A percentile compares a stretch with the other conserved stretches of the same genome.
phyloP scores from a whole-genome alignment of 2,113 vertebrate species.

The Hippopotamus amphibius region DNA sequence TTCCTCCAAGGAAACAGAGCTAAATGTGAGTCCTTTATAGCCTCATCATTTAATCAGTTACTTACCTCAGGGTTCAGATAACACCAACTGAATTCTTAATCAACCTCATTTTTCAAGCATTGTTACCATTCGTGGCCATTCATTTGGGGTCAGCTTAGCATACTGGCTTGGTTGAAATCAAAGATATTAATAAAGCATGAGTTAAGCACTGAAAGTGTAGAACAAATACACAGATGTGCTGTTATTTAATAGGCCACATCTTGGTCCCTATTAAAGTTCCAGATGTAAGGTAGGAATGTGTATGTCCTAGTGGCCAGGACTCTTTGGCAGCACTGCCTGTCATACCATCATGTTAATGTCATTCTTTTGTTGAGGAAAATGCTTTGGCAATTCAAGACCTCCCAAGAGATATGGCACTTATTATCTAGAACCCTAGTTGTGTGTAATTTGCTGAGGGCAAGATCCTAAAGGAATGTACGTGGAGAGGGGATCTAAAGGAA shows the following conservation, averaged over 20 bases:
- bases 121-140: not conserved
- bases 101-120: not conserved
- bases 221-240: not conserved
- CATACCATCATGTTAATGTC: not conserved
- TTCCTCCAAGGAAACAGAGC: constrained; percentile 38
- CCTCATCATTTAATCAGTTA: constrained; percentile 71
- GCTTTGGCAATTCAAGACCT: not conserved
- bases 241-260: not conserved
- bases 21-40: constrained; percentile 28
- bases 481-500: not conserved
- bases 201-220: not conserved
- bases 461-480: not conserved
- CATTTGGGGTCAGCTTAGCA: not conserved
- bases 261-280: not conserved
- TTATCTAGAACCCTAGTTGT: not conserved
- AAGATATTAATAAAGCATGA: not conserved
- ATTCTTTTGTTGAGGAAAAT: not conserved
- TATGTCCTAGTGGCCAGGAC: not conserved
- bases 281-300: not conserved
- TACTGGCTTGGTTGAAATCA: not conserved
- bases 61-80: constrained; percentile 16
- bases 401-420: not conserved
- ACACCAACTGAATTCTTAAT: constrained; percentile 3
- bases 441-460: not conserved
- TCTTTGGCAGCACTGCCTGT: not conserved